phyloP scores from a whole-genome alignment of 2,888 invertebrate species.

The Rotaria sp. region DNA sequence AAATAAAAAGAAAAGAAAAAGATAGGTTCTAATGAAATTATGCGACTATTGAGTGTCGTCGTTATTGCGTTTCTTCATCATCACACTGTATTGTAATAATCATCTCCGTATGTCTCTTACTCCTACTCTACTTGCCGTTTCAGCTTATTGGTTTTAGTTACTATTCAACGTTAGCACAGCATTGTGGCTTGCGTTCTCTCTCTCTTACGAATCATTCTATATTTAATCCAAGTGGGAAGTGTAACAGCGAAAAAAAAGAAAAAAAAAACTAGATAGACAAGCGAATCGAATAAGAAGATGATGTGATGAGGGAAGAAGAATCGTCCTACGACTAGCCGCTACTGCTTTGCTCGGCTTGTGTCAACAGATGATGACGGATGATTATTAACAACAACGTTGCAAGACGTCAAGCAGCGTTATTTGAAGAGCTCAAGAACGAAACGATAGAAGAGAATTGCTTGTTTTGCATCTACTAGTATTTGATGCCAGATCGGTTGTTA shows the following conservation, averaged over 20 bases:
- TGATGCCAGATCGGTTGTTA: background rate
- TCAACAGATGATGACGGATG: slow-evolving; percentile 8
- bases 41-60: background rate
- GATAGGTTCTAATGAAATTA: background rate
- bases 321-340: background rate
- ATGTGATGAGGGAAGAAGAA: background rate
- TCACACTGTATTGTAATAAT: background rate
- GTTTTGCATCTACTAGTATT: background rate
- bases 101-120: background rate
- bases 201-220: background rate
- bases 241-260: background rate
- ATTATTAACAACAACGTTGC: slow-evolving; percentile 10
- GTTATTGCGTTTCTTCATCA: background rate
- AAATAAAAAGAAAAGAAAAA: background rate
- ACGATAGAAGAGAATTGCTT: slow-evolving; percentile 3
- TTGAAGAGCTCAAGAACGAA: background rate
- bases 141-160: background rate
- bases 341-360: background rate
- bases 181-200: background rate
- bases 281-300: background rate
- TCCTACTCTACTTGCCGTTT: background rate
- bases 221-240: background rate
- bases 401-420: background rate
- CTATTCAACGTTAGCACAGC: background rate
- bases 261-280: background rate